A percentile compares a stretch with the other conserved stretches of the same genome.
Evolutionary conservation across 2,113 vertebrate genomes (phyloP).

Genomic region (Mormyrus lacerda): DNA sequence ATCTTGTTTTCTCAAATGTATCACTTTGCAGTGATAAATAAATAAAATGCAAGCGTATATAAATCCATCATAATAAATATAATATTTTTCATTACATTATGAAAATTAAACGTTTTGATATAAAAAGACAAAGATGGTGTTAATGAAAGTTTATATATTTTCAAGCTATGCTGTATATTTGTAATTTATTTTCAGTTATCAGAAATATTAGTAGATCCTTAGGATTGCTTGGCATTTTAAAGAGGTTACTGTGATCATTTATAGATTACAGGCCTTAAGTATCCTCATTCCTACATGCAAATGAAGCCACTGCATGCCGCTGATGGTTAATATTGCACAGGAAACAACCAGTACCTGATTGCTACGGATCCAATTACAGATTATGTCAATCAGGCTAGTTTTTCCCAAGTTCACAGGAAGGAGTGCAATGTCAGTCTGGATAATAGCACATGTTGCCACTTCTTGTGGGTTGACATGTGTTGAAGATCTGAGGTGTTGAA

Average conservation of each 20-base stretch:
- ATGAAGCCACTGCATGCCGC: background rate
- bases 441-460: background rate
- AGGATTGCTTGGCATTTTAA: background rate
- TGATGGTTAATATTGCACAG: conserved; percentile 6
- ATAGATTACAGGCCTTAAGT: background rate
- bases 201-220: background rate
- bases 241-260: background rate
- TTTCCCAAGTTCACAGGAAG: background rate
- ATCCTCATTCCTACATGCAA: background rate
- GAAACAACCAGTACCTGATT: conserved; percentile 7
- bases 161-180: background rate
- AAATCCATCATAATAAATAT: background rate
- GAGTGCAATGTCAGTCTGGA: background rate
- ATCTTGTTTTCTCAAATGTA: background rate
- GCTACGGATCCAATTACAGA: conserved; percentile 15
- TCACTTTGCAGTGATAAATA: background rate
- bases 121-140: background rate
- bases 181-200: background rate
- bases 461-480: background rate
- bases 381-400: conserved; percentile 12
- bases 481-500: background rate
- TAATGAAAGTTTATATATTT: background rate
- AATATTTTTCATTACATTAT: background rate
- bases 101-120: background rate
- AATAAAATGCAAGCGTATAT: background rate